Evolutionary conservation across 2,888 invertebrate species (phyloP).

Genomic region (Theodoxus fluviatilis): DNA sequence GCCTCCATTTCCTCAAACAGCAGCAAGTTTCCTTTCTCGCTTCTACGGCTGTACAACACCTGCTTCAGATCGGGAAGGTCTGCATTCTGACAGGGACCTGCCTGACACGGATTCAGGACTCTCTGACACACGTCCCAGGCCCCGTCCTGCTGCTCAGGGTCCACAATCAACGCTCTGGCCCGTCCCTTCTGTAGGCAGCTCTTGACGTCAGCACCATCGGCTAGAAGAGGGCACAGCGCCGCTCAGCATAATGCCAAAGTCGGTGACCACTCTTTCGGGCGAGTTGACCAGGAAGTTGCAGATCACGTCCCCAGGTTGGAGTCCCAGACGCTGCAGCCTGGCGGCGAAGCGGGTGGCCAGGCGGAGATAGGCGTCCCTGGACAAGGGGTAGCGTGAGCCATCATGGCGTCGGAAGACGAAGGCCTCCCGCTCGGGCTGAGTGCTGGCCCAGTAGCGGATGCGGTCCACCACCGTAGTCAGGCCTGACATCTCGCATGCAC

Average conservation of each 20-base stretch:
- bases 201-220: conserved; percentile 24
- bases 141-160: neutral
- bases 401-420: conserved; percentile 9
- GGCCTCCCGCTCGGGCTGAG: neutral
- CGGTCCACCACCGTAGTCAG: neutral
- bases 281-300: conserved; percentile 26
- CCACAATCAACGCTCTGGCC: neutral
- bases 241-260: conserved; percentile 25
- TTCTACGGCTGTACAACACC: neutral
- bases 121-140: no score
- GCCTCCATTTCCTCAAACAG: conserved; percentile 12
- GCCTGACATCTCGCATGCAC: no score
- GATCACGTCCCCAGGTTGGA: conserved; percentile 25
- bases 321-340: neutral
- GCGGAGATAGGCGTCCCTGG: neutral
- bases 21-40: no score
- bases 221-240: conserved; percentile 22
- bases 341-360: conserved; percentile 18
- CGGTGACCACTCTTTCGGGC: conserved; percentile 21
- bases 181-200: neutral
- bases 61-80: neutral
- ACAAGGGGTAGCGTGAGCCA: conserved; percentile 1
- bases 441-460: neutral
- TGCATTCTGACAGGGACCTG: no score
- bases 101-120: neutral